Percentiles rank a stretch among this genome's conserved stretches.
phyloP scores from a whole-genome alignment of 2,888 invertebrate genomes.

The Acronicta aceris region DNA sequence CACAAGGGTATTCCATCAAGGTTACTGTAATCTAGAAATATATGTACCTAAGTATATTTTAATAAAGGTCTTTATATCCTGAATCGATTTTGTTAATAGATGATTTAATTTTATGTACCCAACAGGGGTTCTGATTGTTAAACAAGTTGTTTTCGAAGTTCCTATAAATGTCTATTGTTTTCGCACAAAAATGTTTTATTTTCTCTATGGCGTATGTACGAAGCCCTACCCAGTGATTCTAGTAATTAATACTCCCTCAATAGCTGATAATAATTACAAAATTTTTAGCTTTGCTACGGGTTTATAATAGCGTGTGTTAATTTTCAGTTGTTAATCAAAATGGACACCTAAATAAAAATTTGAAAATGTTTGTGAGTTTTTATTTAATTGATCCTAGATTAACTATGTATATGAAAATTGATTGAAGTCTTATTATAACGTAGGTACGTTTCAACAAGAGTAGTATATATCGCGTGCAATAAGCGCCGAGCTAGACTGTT shows the following conservation, averaged over 20 bases:
- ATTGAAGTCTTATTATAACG: no score
- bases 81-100: constrained; percentile 29
- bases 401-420: no score
- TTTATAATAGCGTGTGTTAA: constrained; percentile 82
- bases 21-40: constrained; percentile 43
- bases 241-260: constrained; percentile 64
- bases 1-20: constrained; percentile 26
- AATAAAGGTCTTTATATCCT: constrained; percentile 34
- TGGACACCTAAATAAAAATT: constrained; percentile 85
- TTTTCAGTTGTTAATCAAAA: constrained; percentile 83
- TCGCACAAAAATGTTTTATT: constrained; percentile 65
- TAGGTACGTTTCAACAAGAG: no score
- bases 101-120: constrained; percentile 18
- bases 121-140: constrained; percentile 26
- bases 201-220: constrained; percentile 46
- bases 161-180: constrained; percentile 55
- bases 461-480: no score
- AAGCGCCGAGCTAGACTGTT: no score
- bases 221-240: constrained; percentile 61
- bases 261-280: constrained; percentile 71
- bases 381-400: constrained; percentile 26
- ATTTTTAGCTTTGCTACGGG: constrained; percentile 86
- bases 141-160: constrained; percentile 37
- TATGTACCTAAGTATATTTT: constrained; percentile 44
- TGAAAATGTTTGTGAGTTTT: constrained; percentile 67